A percentile compares a stretch with the other conserved stretches of the same genome.
Conservation (phyloP, 2,113 vertebrate species). For the Trichechus manatus region DNA sequence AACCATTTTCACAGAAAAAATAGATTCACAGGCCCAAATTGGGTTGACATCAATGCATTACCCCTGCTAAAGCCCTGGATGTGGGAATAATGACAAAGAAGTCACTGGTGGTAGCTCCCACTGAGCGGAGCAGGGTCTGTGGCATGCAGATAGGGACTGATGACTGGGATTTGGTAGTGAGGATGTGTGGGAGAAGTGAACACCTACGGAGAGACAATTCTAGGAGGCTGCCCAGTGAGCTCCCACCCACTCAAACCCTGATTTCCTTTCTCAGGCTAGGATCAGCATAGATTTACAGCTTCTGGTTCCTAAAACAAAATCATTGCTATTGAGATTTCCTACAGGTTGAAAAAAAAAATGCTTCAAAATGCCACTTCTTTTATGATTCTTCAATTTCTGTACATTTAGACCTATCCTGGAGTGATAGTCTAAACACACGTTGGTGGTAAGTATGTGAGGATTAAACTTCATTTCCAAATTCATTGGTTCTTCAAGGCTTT, state of each 20-base stretch:
- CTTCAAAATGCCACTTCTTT: not conserved
- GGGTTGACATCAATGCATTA: not conserved
- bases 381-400: not conserved
- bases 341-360: not conserved
- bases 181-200: not conserved
- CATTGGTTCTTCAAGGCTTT: not conserved
- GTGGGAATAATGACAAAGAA: not conserved
- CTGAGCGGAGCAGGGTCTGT: rapidly evolving
- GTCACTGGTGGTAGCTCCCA: rapidly evolving
- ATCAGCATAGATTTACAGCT: not conserved
- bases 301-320: not conserved
- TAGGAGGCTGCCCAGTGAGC: not conserved
- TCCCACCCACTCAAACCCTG: not conserved
- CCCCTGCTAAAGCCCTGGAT: not conserved
- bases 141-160: rapidly evolving
- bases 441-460: not conserved
- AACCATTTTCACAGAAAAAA: slow-evolving; percentile 34
- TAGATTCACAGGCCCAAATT: not conserved
- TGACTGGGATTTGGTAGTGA: not conserved
- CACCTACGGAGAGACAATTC: not conserved
- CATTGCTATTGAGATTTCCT: not conserved
- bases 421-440: not conserved
- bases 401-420: not conserved
- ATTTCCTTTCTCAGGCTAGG: not conserved
- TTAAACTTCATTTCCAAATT: not conserved